Evolutionary conservation across 2,797 vertebrate genomes (phyloP).

Genomic region (Melopsittacus undulatus): DNA sequence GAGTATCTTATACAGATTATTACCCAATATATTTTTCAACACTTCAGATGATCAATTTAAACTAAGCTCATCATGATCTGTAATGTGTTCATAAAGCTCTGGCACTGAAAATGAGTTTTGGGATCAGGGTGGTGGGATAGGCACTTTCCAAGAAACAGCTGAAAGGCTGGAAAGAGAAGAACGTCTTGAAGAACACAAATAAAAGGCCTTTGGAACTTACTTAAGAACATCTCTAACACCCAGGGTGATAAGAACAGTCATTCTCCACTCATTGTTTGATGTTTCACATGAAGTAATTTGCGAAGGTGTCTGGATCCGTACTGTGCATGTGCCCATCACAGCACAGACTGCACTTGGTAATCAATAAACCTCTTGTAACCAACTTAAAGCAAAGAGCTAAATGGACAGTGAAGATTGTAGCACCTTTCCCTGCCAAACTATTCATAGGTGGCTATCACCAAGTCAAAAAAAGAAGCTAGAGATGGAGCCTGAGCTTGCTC

Average conservation of each 20-base stretch:
- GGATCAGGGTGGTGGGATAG: neutral
- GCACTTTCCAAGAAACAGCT: neutral
- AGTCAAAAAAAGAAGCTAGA: neutral
- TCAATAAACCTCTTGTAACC: neutral
- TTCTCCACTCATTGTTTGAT: neutral
- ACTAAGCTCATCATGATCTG: neutral
- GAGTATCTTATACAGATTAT: neutral
- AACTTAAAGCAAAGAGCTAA: neutral
- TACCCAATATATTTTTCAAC: neutral
- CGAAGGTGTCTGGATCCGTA: neutral
- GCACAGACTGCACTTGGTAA: neutral
- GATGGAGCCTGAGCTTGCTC: neutral
- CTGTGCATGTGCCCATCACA: neutral
- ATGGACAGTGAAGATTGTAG: neutral
- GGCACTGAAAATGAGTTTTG: neutral
- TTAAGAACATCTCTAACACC: neutral
- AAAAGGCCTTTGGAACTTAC: neutral
- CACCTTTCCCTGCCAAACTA: neutral
- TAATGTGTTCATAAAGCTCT: neutral
- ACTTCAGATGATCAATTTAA: neutral
- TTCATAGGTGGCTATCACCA: neutral
- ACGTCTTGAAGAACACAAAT: neutral
- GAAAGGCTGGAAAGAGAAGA: neutral
- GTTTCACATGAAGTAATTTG: neutral
- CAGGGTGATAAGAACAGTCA: neutral